Conservation (phyloP, 2,797 vertebrate genomes). For the Agapornis canus region DNA sequence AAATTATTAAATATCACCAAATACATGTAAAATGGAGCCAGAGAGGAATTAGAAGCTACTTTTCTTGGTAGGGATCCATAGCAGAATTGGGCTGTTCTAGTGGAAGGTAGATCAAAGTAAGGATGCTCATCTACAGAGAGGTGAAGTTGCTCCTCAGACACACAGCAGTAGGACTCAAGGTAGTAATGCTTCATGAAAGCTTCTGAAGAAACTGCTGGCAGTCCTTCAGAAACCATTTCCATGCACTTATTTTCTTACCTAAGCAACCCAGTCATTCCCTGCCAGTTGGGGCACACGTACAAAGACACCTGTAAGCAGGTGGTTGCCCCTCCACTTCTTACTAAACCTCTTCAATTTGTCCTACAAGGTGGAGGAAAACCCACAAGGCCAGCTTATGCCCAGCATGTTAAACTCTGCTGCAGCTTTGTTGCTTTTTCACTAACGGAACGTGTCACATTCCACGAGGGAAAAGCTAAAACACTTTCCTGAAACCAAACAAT, state of each 20-base stretch:
- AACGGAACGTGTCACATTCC: background rate
- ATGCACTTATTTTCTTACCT: background rate
- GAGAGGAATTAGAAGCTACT: background rate
- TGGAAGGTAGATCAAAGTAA: background rate
- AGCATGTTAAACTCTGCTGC: background rate
- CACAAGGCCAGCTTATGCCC: background rate
- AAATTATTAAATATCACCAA: background rate
- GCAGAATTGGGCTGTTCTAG: background rate
- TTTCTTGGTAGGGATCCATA: background rate
- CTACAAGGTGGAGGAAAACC: background rate
- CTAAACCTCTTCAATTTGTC: background rate
- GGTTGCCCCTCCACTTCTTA: background rate
- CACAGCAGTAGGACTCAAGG: background rate
- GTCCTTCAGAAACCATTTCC: background rate
- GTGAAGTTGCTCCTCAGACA: background rate
- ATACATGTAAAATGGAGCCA: background rate
- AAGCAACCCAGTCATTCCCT: background rate
- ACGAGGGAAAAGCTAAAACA: background rate
- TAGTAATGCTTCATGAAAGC: background rate
- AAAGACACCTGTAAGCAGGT: background rate
- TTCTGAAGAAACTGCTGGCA: background rate
- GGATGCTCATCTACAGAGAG: background rate
- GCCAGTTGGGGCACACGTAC: fast-evolving
- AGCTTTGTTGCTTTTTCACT: background rate
- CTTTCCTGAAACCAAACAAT: background rate